A percentile compares a stretch with the other conserved stretches of the same genome.
phyloP scores from a whole-genome alignment of 2,888 invertebrate genomes.

The Timandra comae region DNA sequence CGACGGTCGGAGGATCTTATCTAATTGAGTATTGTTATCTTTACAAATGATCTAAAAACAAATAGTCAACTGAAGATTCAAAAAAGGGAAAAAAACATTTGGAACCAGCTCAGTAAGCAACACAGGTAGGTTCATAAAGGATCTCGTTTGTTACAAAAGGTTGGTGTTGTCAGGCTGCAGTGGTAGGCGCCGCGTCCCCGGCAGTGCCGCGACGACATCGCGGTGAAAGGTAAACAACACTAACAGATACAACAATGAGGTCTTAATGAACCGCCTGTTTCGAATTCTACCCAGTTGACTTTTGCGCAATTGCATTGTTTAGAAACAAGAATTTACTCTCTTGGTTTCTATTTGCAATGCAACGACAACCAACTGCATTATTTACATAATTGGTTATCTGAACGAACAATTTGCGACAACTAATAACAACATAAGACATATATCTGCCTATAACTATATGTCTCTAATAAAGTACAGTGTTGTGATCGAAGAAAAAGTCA shows the following conservation, averaged over 20 bases:
- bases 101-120: slow-evolving; percentile 48
- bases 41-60: slow-evolving; percentile 3
- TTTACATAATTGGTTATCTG: slow-evolving; percentile 20
- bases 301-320: slow-evolving; percentile 41
- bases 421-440: too few relatives aligned
- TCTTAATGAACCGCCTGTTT: slow-evolving; percentile 57
- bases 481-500: slow-evolving; percentile 54
- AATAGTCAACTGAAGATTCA: slow-evolving; percentile 28
- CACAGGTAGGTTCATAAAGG: slow-evolving; percentile 35
- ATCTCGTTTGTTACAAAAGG: slow-evolving; percentile 37
- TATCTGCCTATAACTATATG: too few relatives aligned
- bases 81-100: slow-evolving; percentile 30
- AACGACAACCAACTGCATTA: slow-evolving; percentile 18
- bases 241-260: slow-evolving; percentile 52
- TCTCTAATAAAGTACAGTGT: too few relatives aligned
- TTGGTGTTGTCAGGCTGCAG: slow-evolving; percentile 22
- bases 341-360: slow-evolving; percentile 28
- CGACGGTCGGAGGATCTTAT: slow-evolving; percentile 3
- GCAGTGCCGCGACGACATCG: slow-evolving; percentile 18
- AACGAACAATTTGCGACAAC: slow-evolving; percentile 11
- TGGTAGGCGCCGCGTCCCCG: slow-evolving; percentile 5
- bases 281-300: slow-evolving; percentile 37
- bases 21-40: slow-evolving; percentile 5
- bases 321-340: slow-evolving; percentile 29
- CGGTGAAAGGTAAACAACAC: slow-evolving; percentile 53